Evolutionary conservation across 2,888 invertebrate genomes (phyloP), one percentile per base, ranked within the genome.

Genomic region (Ophion obscuratus): DNA sequence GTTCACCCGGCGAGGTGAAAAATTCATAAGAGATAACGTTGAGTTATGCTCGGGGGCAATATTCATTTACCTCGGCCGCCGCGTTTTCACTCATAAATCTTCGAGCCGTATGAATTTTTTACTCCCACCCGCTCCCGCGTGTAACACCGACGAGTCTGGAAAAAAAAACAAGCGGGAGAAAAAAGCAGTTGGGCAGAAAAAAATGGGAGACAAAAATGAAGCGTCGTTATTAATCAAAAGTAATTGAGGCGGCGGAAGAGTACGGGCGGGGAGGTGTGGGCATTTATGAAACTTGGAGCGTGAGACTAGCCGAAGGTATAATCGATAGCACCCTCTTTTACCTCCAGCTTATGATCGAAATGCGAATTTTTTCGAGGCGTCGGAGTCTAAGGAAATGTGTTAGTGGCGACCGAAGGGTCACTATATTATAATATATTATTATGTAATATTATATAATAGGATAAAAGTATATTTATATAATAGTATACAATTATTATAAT

Each of bases 1-100:
- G 5, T 27, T 17, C 24, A 20, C 6, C 67, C n/a, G 24, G 66
- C 61, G 83, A 86, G 76, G 66, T 64, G 73, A 83, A 86, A 88
- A 88, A 88, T 88, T 88, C 86, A 86, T 88, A 81, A 86, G 86
- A 88, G 86, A 88, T 88, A 88, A 88, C 88, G 80, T 83, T 88
- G 88, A 88, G 88, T 88, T 88, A 88, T 85, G 86, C 76, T 70
- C 83, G 68, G 67, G 85, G 67, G 85, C 86, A 86, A 88, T 87
- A 87, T 87, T 88, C 86, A 87, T 88, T 87, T 87, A 87, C 86
- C 87, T 78, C 53, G 80, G 81, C 17, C 71, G 73, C 36, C 36
- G 66, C 61, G 74, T 81, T 75, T 78, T 71, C 47, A 71, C 27
- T 66, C 81, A 70, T 86, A 86, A 84, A 86, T 86, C 86, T 79